Evolutionary conservation across 2,113 vertebrate species (phyloP).

Genomic region (Burhinus bistriatus): DNA sequence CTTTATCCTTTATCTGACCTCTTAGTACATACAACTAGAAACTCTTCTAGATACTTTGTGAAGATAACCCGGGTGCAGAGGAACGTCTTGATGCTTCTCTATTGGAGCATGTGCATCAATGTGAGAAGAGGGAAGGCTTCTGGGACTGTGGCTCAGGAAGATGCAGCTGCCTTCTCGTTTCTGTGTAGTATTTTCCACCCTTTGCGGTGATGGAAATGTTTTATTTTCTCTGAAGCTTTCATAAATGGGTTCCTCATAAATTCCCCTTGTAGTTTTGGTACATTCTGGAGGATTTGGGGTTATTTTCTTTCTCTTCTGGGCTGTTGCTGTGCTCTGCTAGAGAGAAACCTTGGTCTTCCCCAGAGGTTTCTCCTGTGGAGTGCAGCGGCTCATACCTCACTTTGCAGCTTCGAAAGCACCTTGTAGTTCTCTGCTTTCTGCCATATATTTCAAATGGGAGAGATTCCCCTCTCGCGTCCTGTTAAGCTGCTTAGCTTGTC

Average conservation of each 20-base stretch:
- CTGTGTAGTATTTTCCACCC: not conserved
- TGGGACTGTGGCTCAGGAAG: accelerated
- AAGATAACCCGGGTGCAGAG: not conserved
- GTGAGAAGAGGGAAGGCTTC: not conserved
- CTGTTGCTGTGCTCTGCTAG: not conserved
- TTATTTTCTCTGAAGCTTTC: not conserved
- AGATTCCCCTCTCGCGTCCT: not conserved
- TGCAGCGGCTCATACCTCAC: accelerated
- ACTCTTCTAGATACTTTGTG: not conserved
- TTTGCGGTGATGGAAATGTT: not conserved
- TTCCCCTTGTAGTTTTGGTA: not conserved
- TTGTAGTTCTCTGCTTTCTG: not conserved
- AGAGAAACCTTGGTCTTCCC: not conserved
- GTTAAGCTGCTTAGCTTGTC: not conserved
- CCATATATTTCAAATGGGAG: accelerated
- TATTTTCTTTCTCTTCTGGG: slow-evolving; percentile 1
- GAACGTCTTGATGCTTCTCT: not conserved
- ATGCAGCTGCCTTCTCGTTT: accelerated
- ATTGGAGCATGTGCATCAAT: accelerated
- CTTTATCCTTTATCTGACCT: not conserved
- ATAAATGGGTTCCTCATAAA: not conserved
- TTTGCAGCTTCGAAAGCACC: not conserved
- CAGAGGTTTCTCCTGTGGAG: not conserved
- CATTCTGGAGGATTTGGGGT: not conserved
- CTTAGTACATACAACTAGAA: not conserved